phyloP scores from a whole-genome alignment of 23 tunicate species.

The Trididemnum clinides region DNA sequence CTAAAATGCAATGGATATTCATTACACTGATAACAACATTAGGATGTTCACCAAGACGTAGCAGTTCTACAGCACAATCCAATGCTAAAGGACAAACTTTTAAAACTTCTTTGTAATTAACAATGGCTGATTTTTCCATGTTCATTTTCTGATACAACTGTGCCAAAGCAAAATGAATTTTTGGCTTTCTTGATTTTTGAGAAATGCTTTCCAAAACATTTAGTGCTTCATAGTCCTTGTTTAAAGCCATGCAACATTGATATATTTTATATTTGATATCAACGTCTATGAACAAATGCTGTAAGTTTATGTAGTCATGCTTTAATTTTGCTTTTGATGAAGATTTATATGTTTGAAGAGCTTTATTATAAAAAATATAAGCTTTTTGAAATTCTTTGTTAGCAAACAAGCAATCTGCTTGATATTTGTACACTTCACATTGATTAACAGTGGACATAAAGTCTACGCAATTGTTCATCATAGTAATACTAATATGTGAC shows the following conservation, averaged over 20 bases:
- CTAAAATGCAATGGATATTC: conserved; percentile 37
- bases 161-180: conserved; percentile 56
- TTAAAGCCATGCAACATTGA: conserved; percentile 41
- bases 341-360: conserved; percentile 42
- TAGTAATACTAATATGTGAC: conserved; percentile 19
- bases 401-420: conserved; percentile 50
- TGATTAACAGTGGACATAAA: conserved; percentile 20
- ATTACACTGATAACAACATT: conserved; percentile 67
- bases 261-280: conserved; percentile 47
- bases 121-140: conserved; percentile 53
- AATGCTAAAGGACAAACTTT: conserved; percentile 67
- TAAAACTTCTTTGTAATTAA: conserved; percentile 76
- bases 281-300: conserved; percentile 7
- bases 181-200: conserved; percentile 37
- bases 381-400: conserved; percentile 58
- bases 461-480: conserved; percentile 36
- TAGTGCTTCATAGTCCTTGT: conserved; percentile 54
- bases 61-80: conserved; percentile 67
- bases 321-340: conserved; percentile 47
- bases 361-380: conserved; percentile 41
- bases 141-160: conserved; percentile 67
- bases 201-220: conserved; percentile 53
- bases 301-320: background rate
- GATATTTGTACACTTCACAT: conserved; percentile 55
- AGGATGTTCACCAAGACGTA: conserved; percentile 70